These are phyloP conservation scores for Dinomys branickii DNA, from an alignment of 2,113 vertebrate species.

Conservation along the genomic window DNA sequence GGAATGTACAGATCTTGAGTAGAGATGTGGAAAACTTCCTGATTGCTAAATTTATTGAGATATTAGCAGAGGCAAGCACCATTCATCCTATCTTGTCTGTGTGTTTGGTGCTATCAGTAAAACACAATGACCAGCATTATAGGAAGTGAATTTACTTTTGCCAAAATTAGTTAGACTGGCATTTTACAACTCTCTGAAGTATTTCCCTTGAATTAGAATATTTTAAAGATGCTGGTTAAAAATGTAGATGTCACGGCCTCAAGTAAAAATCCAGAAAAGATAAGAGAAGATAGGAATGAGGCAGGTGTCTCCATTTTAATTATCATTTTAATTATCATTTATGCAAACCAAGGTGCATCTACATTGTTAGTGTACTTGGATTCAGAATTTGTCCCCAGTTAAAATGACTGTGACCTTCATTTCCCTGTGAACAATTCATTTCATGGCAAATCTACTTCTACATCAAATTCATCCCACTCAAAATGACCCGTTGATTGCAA, in stretches of 20 bases:
- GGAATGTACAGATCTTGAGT: background rate
- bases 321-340: background rate
- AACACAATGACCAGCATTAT: background rate
- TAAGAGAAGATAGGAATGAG: background rate
- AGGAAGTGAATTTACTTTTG: background rate
- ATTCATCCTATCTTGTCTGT: background rate
- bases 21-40: background rate
- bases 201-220: background rate
- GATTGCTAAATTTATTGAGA: background rate
- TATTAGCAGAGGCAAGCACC: background rate
- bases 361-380: background rate
- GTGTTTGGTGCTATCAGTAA: background rate
- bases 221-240: background rate
- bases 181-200: background rate
- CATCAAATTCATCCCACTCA: background rate
- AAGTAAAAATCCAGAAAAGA: background rate
- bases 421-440: background rate
- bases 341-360: background rate
- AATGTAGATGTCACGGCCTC: background rate
- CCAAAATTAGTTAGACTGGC: background rate
- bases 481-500: slow-evolving; percentile 11
- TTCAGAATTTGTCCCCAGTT: background rate
- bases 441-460: slow-evolving; percentile 25
- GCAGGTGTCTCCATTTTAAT: background rate
- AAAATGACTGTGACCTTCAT: background rate